phyloP scores from a whole-genome alignment of 2,888 invertebrate genomes.

The Phytoseiulus persimilis region DNA sequence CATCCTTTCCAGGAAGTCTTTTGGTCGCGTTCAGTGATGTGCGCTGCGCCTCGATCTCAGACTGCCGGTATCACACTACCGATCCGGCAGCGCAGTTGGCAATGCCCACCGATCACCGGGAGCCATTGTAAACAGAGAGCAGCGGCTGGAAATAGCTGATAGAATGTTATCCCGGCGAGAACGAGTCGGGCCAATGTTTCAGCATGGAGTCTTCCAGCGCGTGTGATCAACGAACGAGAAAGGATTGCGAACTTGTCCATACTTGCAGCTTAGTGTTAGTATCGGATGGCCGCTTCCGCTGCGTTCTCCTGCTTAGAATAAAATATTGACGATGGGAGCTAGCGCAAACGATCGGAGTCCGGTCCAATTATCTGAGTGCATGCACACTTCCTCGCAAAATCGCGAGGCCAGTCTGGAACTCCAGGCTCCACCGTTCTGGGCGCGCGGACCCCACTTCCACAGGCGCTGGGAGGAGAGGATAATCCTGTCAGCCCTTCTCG shows the following conservation, averaged over 20 bases:
- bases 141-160: background rate
- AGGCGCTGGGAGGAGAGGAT: background rate
- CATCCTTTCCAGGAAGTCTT: background rate
- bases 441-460: background rate
- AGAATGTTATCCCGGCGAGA: background rate
- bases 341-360: background rate
- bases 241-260: no score
- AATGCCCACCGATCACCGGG: background rate
- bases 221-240: no score
- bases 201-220: background rate
- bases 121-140: background rate
- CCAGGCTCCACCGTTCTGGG: background rate
- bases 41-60: background rate
- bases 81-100: background rate
- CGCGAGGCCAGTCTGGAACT: background rate
- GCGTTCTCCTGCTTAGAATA: background rate
- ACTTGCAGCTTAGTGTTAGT: background rate
- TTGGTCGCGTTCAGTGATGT: background rate
- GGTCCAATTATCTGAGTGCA: background rate
- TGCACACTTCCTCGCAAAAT: background rate
- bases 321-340: background rate
- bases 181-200: background rate
- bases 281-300: background rate
- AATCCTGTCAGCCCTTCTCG: background rate
- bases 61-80: background rate